These are phyloP conservation scores for Sylvicola cinctus DNA, from an alignment of 2,888 invertebrate genomes.

Conservation along the genomic window DNA sequence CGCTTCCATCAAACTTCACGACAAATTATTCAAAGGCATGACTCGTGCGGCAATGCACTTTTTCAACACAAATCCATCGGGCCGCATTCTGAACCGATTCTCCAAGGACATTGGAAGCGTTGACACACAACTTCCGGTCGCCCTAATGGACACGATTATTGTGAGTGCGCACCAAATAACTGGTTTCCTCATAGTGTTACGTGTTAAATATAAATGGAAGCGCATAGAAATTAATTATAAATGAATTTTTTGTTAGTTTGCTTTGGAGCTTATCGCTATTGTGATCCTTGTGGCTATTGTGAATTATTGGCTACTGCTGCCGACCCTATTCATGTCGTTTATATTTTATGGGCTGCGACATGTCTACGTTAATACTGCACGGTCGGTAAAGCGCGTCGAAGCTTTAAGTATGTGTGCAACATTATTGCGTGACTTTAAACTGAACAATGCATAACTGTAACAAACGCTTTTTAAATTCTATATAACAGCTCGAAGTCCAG, in stretches of 20 bases:
- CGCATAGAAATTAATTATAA: too few species aligned
- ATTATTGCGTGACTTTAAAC: too few species aligned
- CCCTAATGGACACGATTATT: slow-evolving; percentile 35
- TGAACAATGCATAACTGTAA: too few species aligned
- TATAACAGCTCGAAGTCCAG: too few species aligned
- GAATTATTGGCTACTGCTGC: slow-evolving; percentile 51
- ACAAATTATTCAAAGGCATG: slow-evolving; percentile 64
- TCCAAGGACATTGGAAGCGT: slow-evolving; percentile 56
- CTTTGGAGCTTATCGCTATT: slow-evolving; percentile 58
- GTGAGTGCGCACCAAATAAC: too few species aligned
- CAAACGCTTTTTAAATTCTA: too few species aligned
- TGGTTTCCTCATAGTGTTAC: too few species aligned
- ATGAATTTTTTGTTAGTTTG: too few species aligned
- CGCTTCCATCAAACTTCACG: slow-evolving; percentile 59
- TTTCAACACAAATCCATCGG: slow-evolving; percentile 72
- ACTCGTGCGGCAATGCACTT: slow-evolving; percentile 66
- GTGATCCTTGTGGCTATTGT: slow-evolving; percentile 55
- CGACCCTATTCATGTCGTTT: slow-evolving; percentile 44
- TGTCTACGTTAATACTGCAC: slow-evolving; percentile 58
- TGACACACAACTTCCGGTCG: slow-evolving; percentile 24
- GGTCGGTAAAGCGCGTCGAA: slow-evolving; percentile 62
- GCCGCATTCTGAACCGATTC: slow-evolving; percentile 68
- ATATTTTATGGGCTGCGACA: slow-evolving; percentile 55
- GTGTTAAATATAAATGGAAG: too few species aligned
- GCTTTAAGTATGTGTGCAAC: slow-evolving; percentile 68